Evolutionary conservation across 1,140 invertebrate species (phyloP), one percentile per base, ranked within the genome.

Genomic region (Macrobrachium nipponense): DNA sequence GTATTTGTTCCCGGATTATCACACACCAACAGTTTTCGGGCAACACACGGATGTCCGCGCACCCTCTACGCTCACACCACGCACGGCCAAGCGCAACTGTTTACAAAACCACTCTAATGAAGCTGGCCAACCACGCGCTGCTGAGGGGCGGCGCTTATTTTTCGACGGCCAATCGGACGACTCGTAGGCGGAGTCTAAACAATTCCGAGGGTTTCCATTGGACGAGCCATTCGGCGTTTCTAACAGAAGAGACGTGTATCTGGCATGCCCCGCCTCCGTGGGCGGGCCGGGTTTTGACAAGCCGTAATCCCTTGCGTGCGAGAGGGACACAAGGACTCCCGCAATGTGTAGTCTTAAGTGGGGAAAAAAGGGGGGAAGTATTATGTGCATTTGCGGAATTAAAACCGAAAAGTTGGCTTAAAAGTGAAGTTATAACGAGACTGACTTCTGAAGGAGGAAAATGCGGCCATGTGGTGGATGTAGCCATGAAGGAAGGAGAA

Each of bases 1-100:
- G 78, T 86, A 86, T 86, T 86, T 86, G 84, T 86, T 86, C 84
- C 80, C 78, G 70, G 84, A 86, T 86, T 86, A 86, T 86, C 66
- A 86, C 84, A 86, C 84, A 86, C 84, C 84, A 86, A 86, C 84
- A 86, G 84, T 86, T 80, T 80, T 86, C 84, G 84, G 44, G 77
- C 66, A 20, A 70, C 77, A 72, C 84, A 86, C 84, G 23, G 58
- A 73, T 86, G 84, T 86, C 77, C 77, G 84, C 84, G 84, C 84
- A 86, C 72, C 84, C 68, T 43, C 77, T 72, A 86, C 84, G 77
- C 68, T 86, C 66, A 68, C 84, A 86, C 66, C 62, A 86, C 84
- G 84, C 84, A 86, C 77, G 84, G 60, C 77, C 84, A 86, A 86
- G 84, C 84, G 84, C 84, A 86, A 86, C 84, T 86, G 84, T 86